Conservation (phyloP, 1,140 invertebrate species). For the Panulirus ornatus region DNA sequence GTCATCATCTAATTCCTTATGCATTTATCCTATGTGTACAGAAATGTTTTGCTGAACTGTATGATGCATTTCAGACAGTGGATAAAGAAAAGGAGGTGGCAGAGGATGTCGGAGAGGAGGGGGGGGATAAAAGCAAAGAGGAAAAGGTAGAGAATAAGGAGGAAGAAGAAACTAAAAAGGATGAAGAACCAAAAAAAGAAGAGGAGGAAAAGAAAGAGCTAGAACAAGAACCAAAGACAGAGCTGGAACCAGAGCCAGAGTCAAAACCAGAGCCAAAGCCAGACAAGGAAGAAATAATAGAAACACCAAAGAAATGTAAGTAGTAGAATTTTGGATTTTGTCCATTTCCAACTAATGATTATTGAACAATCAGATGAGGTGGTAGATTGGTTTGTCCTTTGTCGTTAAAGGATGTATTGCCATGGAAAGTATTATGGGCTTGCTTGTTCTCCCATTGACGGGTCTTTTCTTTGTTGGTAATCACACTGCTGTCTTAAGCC, state of each 20-base stretch:
- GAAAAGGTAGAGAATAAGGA: neutral
- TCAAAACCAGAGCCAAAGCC: neutral
- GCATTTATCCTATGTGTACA: too few species aligned
- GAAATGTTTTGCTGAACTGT: too few species aligned
- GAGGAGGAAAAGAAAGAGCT: neutral
- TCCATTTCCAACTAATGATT: too few species aligned
- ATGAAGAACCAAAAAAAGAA: neutral
- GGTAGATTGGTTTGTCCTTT: too few species aligned
- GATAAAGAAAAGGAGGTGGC: neutral
- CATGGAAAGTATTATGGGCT: too few species aligned
- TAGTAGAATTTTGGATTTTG: too few species aligned
- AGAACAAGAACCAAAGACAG: conserved; percentile 3
- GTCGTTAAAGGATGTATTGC: too few species aligned
- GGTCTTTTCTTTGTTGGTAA: too few species aligned
- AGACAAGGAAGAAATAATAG: neutral
- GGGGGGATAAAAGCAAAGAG: conserved; percentile 8
- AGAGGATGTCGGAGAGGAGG: neutral
- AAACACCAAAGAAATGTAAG: neutral
- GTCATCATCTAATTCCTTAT: too few species aligned
- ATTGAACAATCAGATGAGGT: too few species aligned
- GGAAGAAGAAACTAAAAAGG: neutral
- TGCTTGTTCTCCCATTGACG: too few species aligned
- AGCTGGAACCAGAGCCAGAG: conserved; percentile 3
- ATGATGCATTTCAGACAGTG: neutral
- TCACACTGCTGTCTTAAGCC: too few species aligned